phyloP scores from a whole-genome alignment of 2,113 vertebrate genomes.

The Spilogale gracilis region DNA sequence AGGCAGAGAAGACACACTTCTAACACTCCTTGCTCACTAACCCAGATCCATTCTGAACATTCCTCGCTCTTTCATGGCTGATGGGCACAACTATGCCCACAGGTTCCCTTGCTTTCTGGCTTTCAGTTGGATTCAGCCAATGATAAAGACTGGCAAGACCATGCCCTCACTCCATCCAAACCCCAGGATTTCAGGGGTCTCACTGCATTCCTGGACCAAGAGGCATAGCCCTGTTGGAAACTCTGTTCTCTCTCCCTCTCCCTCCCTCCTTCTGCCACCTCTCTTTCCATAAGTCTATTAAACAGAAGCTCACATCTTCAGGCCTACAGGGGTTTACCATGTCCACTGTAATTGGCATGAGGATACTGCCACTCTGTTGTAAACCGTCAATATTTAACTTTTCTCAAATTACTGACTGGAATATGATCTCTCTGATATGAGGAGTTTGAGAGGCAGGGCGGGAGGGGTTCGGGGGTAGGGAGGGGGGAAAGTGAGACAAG shows the following conservation, averaged over 20 bases:
- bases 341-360: neutral
- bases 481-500: too few relatives aligned
- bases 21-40: neutral
- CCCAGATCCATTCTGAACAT: neutral
- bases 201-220: neutral
- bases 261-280: too few relatives aligned
- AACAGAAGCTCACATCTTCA: neutral
- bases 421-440: too few relatives aligned
- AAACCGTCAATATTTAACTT: neutral
- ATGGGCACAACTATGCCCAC: neutral
- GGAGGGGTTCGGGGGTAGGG: too few relatives aligned
- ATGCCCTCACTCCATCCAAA: accelerated
- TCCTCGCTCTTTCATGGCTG: neutral
- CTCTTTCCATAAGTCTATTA: neutral
- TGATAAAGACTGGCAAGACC: neutral
- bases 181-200: neutral
- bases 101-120: neutral
- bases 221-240: neutral
- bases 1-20: too few relatives aligned
- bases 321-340: neutral
- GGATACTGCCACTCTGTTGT: neutral
- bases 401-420: neutral
- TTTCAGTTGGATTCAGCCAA: neutral
- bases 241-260: neutral
- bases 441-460: too few relatives aligned